Conservation (phyloP, 2,797 vertebrate species). For the Meriones psammophilus region DNA sequence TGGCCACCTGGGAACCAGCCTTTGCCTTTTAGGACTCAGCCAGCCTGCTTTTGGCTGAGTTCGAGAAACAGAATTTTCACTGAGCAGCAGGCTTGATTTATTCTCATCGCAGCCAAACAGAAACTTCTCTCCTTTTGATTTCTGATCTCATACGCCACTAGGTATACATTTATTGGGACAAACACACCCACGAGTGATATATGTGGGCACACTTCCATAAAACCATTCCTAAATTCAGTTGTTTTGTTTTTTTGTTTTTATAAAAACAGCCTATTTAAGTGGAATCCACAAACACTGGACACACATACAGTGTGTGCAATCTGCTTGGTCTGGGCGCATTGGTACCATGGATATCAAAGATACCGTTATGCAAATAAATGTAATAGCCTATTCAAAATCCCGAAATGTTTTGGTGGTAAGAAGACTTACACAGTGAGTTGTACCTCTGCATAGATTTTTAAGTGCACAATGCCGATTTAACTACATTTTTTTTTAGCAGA, state of each 20-base stretch:
- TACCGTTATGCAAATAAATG: neutral
- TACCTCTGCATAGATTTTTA: neutral
- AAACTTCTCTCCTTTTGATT: constrained; percentile 30
- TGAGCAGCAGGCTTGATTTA: constrained; percentile 42
- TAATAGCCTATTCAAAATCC: neutral
- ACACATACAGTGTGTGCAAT: neutral
- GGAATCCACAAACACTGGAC: neutral
- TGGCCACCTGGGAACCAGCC: constrained; percentile 70
- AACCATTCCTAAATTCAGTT: neutral
- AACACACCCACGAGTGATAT: neutral
- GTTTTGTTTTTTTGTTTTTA: neutral
- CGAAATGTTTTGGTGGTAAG: neutral
- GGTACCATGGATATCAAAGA: neutral
- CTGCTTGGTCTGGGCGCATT: neutral
- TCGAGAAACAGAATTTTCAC: constrained; percentile 57
- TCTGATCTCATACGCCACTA: neutral
- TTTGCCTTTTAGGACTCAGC: constrained; percentile 39
- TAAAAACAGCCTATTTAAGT: constrained; percentile 1
- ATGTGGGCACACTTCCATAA: neutral
- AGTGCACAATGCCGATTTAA: neutral
- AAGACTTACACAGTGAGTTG: neutral
- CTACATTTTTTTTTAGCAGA: neutral
- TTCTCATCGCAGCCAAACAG: neutral
- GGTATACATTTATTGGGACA: neutral
- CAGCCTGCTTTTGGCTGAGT: constrained; percentile 69